These are phyloP conservation scores for Heliconius hermathena DNA, from an alignment of 1,140 invertebrate genomes.

Conservation along the genomic window DNA sequence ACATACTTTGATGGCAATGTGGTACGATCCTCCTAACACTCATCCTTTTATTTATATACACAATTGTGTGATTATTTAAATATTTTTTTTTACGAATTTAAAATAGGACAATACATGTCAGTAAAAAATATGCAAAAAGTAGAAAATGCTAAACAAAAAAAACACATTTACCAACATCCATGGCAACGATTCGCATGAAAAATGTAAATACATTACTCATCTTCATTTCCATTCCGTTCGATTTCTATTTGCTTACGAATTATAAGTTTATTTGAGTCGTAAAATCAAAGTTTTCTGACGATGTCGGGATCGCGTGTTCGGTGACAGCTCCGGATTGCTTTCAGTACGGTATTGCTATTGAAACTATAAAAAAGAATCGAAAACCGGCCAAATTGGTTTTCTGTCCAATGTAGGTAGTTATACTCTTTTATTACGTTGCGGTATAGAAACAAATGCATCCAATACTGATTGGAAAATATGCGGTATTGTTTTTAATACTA, in stretches of 20 bases:
- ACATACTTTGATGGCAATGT: too few species aligned
- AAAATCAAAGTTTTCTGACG: conserved; percentile 59
- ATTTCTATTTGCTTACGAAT: conserved; percentile 33
- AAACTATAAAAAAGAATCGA: conserved; percentile 40
- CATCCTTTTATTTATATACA: too few species aligned
- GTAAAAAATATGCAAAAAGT: too few species aligned
- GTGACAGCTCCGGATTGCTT: conserved; percentile 59
- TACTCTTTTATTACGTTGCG: neutral
- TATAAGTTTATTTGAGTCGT: conserved; percentile 28
- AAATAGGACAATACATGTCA: too few species aligned
- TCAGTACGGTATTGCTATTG: conserved; percentile 39
- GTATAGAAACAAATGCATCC: neutral
- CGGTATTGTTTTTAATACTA: too few species aligned
- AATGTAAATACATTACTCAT: conserved; percentile 14
- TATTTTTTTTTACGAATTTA: too few species aligned
- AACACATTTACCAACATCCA: neutral
- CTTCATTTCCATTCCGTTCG: conserved; percentile 28
- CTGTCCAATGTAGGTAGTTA: neutral
- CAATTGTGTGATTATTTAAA: too few species aligned
- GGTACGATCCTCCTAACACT: too few species aligned
- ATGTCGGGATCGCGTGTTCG: conserved; percentile 53
- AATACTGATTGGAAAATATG: neutral
- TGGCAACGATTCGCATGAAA: neutral
- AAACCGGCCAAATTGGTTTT: conserved; percentile 25
- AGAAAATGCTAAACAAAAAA: too few species aligned